Evolutionary conservation across 2,888 invertebrate species (phyloP).

Genomic region (Schizaphis graminum): DNA sequence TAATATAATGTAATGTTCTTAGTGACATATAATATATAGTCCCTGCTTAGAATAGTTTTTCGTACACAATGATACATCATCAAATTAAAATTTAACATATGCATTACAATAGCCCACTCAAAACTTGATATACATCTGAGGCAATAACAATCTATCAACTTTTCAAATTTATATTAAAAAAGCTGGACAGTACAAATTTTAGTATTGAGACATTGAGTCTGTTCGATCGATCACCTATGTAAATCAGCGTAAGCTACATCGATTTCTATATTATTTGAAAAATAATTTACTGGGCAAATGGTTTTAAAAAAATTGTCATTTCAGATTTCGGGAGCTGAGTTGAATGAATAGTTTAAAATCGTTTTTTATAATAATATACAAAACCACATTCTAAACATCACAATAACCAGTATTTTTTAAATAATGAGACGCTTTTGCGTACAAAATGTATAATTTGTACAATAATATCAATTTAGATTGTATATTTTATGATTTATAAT

Average conservation of each 20-base stretch:
- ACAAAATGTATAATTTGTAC: neutral
- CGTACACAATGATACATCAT: no score
- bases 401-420: neutral
- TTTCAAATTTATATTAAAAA: neutral
- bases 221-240: slow-evolving; percentile 81
- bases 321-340: neutral
- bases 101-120: no score
- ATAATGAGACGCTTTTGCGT: no score
- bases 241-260: slow-evolving; percentile 88
- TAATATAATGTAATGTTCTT: no score
- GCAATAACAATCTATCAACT: no score
- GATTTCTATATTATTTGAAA: slow-evolving; percentile 85
- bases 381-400: neutral
- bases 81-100: no score
- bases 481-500: neutral
- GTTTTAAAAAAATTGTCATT: neutral
- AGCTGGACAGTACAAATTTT: neutral
- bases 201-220: neutral
- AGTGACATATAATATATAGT: no score
- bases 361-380: neutral
- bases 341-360: neutral
- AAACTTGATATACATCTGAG: no score
- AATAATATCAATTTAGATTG: neutral
- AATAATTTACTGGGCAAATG: slow-evolving; percentile 78
- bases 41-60: no score